Base-by-base conservation (phyloP, 2,797 vertebrate species). In the Rallus crepitans region DNA sequence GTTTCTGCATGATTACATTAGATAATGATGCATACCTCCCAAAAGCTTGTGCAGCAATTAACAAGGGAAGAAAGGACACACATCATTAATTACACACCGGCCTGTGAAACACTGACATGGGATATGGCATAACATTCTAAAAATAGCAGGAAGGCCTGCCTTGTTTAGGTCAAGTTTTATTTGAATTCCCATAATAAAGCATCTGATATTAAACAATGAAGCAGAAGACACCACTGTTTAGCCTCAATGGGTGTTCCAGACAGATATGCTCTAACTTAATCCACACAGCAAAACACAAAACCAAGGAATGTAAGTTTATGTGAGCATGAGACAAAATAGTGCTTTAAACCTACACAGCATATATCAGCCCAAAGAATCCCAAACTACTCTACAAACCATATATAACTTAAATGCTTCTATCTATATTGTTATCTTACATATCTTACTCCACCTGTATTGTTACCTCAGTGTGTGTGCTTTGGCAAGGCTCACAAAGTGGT, bases 31-130 rank as follows among this genome's bases (percentile, higher is more conserved):
- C 61, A 77, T 40, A 95, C 81, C 61, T 90, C 78, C 31, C 78
- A 75, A 94, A 96, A 94, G 45, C 65, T 59, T 55, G 59, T 65
- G 75, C 30, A 21, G 71, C 86, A 94, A 94, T 92, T 95, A 95
- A 79, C 27, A 24, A 91, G 50, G 73, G 68, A 93, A 94, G 48
- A 53, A 93, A 89, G 81, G 83, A 89, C 75, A 87, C 25, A 73
- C 57, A 85, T 80, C 45, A 85, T 90, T 94, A 95, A 95, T 82
- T 77, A 93, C 59, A 93, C 57, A 33, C 21, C 0, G 0, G 53
- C 69, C 90, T 71, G 53, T 55, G 57, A 88, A 93, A 90, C 39
- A 50, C 0, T 1, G 73, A 87, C 68, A 31, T 3, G 31, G 64
- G 56, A 91, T 69, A 60, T 3, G 25, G 78, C 35, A 57, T 24